Evolutionary conservation across 2,797 vertebrate genomes (phyloP), one percentile per base, ranked within the genome.

Genomic region (Eurystomus glaucurus): DNA sequence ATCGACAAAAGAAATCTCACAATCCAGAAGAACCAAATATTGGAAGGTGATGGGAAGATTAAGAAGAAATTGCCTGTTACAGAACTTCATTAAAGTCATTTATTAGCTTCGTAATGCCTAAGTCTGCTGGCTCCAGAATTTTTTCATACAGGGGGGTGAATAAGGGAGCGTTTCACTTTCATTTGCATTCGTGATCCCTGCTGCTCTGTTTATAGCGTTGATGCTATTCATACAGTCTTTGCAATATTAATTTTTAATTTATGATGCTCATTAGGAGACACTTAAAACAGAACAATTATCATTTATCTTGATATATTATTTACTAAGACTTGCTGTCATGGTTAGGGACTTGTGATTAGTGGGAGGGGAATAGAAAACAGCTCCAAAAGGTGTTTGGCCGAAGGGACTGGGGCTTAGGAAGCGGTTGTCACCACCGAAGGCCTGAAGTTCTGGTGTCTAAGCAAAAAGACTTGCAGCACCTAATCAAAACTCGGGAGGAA

Each of bases 281-380:
- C 97, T 98, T 99, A 99, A 99, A 99, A 99, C 99, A 98, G 98
- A 98, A 99, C 99, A 99, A 99, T 99, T 99, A 99, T 99, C 99
- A 99, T 99, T 99, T 99, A 99, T 99, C 99, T 99, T 99, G 99
- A 99, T 99, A 99, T 99, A 99, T 99, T 99, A 99, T 99, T 99
- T 99, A 99, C 98, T 98, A 99, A 99, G 98, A 98, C 98, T 99
- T 98, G 98, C 98, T 99, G 99, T 99, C 99, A 98, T 98, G 98
- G 97, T 98, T 98, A 98, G 98, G 96, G 98, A 98, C 98, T 96
- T 93, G 85, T 98, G 98, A 98, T 98, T 98, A 98, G 98, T 98
- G 95, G 94, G 96, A 95, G 93, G 98, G 97, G 97, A 97, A 90
- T 97, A 61, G 54, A 94, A 96, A 97, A 91, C 92, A 96, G 84